Evolutionary conservation across 2,888 invertebrate genomes (phyloP), one percentile per base, ranked within the genome.

Genomic region (Brenthis daphne): DNA sequence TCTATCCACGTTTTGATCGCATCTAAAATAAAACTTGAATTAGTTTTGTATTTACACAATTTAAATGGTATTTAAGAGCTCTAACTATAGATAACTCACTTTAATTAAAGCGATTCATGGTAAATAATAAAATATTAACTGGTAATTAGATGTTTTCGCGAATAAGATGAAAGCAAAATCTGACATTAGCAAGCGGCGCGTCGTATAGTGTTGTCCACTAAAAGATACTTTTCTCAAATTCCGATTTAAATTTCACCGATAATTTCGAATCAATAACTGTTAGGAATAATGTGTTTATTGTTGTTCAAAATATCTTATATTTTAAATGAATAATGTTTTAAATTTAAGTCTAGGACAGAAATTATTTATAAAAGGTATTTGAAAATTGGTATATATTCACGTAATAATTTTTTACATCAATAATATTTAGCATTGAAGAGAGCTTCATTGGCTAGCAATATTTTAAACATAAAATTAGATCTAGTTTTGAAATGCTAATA

Each of bases 1-100:
- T 90, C 84, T 89, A 94, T 90, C 77, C 81, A 80, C 80, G 82
- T 77, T 78, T 78, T 72, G 68, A 77, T 66, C 57, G 70, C 63
- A 60, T 75, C 72, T 76, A 71, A 29, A 74, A 73, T 78, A 76
- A 66, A 74, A 70, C 69, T 74, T 75, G 70, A 77, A 78, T 57
- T 48, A 57, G 20, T 29, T 13, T 37, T 14, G n/a, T 11, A 33
- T 33, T 55, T 29, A 20, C 20, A 13, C n/a, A 51, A 2, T 6
- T 47, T 61, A 57, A 6, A 53, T 6, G 1, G n/a, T 6, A 33
- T 33, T 20, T n/a, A 33, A 1, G 8, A 37, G 51, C 24, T 29
- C 12, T n/a, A 55, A 51, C 57, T 47, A 55, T 12, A 12, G 1
- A 47, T 20, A 51, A 57, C 73, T 73, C 70, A 75, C 74, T 73